Percentiles rank a stretch among this genome's conserved stretches.
Evolutionary conservation across 2,113 vertebrate genomes (phyloP).

Genomic region (Orcinus orca): DNA sequence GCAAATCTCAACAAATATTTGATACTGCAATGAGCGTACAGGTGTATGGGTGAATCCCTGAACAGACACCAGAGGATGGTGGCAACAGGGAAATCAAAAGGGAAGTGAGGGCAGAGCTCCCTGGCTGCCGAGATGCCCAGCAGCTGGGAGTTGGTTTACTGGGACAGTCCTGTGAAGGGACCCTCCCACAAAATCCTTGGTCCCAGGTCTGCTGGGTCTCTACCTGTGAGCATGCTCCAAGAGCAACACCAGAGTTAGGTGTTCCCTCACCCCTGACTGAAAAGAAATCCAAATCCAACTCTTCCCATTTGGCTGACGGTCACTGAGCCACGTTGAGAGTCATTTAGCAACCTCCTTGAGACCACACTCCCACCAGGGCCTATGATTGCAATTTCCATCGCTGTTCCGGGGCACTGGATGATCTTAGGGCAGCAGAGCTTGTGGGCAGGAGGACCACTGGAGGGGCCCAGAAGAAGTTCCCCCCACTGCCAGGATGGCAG

Average conservation of each 20-base stretch:
- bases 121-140: fast-evolving
- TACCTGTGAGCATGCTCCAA: fast-evolving
- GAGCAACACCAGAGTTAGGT: not conserved
- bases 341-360: not conserved
- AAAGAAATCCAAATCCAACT: fast-evolving
- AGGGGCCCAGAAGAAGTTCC: not conserved
- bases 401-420: too few species aligned
- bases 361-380: too few species aligned
- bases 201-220: too few species aligned
- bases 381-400: not conserved
- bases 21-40: not conserved
- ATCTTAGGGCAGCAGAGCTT: not conserved
- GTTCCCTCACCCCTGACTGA: fast-evolving
- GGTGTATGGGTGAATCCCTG: not conserved
- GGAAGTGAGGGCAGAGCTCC: not conserved
- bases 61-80: not conserved
- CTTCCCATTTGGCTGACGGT: fast-evolving
- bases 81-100: not conserved
- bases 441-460: fast-evolving
- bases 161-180: not conserved
- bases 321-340: not conserved
- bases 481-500: fast-evolving
- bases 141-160: fast-evolving
- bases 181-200: not conserved
- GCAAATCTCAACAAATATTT: not conserved